Evolutionary conservation across 2,113 vertebrate genomes (phyloP).

Genomic region (Trogon surrucura): DNA sequence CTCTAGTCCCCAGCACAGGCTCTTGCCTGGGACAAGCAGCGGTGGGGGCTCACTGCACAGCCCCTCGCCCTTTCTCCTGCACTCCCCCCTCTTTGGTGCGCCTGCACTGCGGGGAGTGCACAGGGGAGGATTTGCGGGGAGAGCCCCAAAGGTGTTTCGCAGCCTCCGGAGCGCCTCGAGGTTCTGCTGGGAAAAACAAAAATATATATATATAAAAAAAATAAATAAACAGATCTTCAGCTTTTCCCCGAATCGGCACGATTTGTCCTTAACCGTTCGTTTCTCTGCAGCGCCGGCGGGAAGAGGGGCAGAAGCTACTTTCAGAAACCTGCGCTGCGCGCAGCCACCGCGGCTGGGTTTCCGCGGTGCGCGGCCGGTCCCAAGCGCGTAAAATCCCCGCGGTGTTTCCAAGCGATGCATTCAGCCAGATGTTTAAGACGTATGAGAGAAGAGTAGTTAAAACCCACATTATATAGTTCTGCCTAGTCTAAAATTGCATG

Average conservation of each 20-base stretch:
- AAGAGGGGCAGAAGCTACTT: not conserved
- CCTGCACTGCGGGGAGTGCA: not conserved
- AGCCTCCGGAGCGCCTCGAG: not conserved
- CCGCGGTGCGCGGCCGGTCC: not conserved
- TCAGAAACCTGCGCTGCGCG: not conserved
- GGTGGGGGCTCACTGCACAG: rapidly evolving
- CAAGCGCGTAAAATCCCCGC: not conserved
- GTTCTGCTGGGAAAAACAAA: not conserved
- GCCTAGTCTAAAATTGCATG: conserved; percentile 66
- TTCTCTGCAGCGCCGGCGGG: rapidly evolving
- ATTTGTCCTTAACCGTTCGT: too few relatives aligned
- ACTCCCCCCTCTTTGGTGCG: not conserved
- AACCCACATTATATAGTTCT: conserved; percentile 77
- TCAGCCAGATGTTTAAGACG: conserved; percentile 62
- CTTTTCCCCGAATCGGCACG: rapidly evolving
- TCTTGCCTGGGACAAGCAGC: not conserved
- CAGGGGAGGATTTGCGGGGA: rapidly evolving
- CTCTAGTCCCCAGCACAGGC: not conserved
- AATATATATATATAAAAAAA: not conserved
- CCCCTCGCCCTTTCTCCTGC: not conserved
- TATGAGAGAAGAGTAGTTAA: conserved; percentile 76
- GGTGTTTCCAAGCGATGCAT: not conserved
- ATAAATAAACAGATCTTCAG: not conserved
- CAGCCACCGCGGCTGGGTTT: not conserved
- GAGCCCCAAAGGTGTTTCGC: not conserved